Conservation (phyloP, 2,888 invertebrate species). For the Monochamus alternatus region DNA sequence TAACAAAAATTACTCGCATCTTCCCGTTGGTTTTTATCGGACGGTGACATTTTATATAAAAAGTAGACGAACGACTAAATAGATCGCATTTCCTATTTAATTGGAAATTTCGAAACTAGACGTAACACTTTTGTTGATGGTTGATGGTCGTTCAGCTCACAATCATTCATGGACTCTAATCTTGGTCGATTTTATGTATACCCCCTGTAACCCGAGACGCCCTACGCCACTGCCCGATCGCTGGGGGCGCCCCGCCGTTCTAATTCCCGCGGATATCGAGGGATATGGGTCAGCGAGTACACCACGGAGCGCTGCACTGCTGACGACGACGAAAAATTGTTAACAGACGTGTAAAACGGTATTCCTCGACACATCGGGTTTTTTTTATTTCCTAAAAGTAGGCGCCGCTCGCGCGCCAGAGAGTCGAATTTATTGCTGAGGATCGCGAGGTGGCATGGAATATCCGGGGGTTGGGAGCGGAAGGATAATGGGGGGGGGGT, state of each 20-base stretch:
- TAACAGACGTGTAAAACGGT: constrained; percentile 41
- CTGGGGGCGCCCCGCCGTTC: constrained; percentile 2
- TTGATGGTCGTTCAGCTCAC: no score
- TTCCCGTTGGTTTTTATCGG: no score
- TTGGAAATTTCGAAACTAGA: no score
- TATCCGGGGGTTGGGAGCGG: background rate
- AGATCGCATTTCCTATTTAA: no score
- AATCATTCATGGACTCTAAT: no score
- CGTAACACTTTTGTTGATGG: no score
- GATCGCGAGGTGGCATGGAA: background rate
- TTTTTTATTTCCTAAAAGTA: background rate
- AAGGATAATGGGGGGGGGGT: background rate
- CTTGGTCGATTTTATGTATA: no score
- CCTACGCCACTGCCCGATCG: no score
- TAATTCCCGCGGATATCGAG: constrained; percentile 35
- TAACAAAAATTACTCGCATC: no score
- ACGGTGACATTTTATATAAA: no score
- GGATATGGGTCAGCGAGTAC: constrained; percentile 44
- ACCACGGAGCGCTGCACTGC: background rate
- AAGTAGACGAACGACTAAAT: no score
- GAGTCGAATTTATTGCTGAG: background rate
- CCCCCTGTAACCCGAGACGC: no score
- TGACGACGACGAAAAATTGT: constrained; percentile 35
- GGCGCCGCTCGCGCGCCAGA: background rate
- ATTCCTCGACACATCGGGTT: constrained; percentile 31